phyloP scores from a whole-genome alignment of 2,888 invertebrate species.

The Julus scandinavius region DNA sequence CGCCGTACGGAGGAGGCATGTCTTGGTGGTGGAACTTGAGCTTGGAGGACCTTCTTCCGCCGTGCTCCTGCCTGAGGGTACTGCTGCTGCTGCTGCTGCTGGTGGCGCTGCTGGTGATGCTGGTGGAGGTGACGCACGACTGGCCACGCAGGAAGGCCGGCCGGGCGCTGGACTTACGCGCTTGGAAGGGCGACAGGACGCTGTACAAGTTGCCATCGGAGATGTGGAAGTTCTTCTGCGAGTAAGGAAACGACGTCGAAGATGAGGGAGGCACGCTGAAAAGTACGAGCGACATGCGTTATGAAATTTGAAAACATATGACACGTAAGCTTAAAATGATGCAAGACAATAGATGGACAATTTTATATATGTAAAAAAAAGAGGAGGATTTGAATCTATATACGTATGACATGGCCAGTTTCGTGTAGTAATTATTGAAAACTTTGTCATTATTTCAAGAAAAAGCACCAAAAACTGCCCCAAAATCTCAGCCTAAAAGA shows the following conservation, averaged over 20 bases:
- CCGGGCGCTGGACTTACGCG: slow-evolving; percentile 56
- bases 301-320: too few relatives aligned
- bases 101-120: not conserved
- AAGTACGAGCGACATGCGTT: not conserved
- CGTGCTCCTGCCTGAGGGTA: too few relatives aligned
- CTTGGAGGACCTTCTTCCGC: slow-evolving; percentile 71
- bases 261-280: not conserved
- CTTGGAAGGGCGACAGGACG: slow-evolving; percentile 61
- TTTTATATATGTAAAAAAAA: too few relatives aligned
- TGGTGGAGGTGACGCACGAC: slow-evolving; percentile 49
- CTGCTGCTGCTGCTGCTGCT: not conserved
- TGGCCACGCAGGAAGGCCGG: slow-evolving; percentile 57
- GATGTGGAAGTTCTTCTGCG: slow-evolving; percentile 62
- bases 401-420: too few relatives aligned
- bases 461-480: too few relatives aligned
- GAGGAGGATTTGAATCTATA: too few relatives aligned
- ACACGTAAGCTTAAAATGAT: too few relatives aligned
- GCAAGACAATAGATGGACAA: too few relatives aligned
- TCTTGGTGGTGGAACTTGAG: slow-evolving; percentile 82
- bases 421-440: too few relatives aligned
- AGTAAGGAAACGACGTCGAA: slow-evolving; percentile 59
- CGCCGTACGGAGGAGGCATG: slow-evolving; percentile 56
- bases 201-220: slow-evolving; percentile 62
- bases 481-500: too few relatives aligned
- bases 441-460: too few relatives aligned